Conservation (phyloP, 2,888 invertebrate species). For the Ormyrus labotus region DNA sequence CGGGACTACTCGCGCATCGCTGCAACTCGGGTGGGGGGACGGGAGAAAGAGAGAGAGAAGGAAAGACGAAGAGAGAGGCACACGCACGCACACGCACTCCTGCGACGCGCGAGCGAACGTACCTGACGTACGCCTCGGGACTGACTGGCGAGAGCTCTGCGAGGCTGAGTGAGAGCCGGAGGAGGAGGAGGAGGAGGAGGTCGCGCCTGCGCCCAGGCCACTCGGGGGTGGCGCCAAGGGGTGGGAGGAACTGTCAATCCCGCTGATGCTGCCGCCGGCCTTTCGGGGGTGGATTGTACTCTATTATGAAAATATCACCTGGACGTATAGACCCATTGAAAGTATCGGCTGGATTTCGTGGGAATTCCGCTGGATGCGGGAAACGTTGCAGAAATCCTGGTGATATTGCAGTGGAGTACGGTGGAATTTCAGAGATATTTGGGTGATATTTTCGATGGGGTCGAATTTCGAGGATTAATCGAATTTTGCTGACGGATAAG, state of each 20-base stretch:
- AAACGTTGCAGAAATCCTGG: no score
- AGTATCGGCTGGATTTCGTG: no score
- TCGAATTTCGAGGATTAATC: no score
- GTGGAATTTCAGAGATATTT: no score
- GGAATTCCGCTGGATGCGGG: no score
- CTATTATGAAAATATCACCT: no score
- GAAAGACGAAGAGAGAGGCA: background rate
- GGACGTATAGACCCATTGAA: no score
- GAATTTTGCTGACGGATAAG: no score
- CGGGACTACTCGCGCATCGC: background rate
- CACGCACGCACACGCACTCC: background rate
- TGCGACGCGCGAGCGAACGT: background rate
- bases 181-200: background rate
- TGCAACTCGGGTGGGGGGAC: background rate
- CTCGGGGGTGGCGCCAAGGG: background rate
- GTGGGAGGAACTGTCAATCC: background rate
- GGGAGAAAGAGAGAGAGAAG: background rate
- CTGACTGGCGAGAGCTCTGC: background rate
- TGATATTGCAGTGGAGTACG: no score
- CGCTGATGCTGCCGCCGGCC: background rate
- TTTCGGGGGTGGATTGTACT: background rate
- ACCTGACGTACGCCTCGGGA: background rate
- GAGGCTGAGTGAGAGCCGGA: background rate
- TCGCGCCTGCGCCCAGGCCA: background rate
- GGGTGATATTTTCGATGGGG: no score